Conservation (phyloP, 1,140 invertebrate genomes). For the Pogonomyrmex californicus region DNA sequence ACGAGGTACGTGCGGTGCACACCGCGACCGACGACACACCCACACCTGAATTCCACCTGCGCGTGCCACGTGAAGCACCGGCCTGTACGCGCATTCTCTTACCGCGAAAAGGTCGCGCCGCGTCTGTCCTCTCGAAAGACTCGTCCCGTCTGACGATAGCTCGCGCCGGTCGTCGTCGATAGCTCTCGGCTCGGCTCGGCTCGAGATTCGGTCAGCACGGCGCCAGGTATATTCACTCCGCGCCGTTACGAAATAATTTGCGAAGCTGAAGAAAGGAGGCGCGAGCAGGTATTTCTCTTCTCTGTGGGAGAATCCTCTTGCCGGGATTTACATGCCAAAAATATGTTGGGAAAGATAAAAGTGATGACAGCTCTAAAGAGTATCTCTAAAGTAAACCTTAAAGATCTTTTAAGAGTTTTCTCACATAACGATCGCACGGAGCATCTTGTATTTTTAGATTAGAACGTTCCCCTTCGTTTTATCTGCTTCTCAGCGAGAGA, state of each 20-base stretch:
- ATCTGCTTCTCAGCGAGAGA: neutral
- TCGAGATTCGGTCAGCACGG: constrained; percentile 22
- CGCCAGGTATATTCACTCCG: constrained; percentile 7
- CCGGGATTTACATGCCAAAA: neutral
- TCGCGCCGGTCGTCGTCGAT: constrained; percentile 5
- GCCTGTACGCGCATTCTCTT: constrained; percentile 77
- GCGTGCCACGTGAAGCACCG: constrained; percentile 52
- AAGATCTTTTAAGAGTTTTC: neutral
- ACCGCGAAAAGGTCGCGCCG: constrained; percentile 68
- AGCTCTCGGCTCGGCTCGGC: neutral
- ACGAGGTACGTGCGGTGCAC: constrained; percentile 89
- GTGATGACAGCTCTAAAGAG: neutral
- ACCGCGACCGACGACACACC: constrained; percentile 56
- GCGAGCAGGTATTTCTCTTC: neutral
- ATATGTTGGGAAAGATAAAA: neutral
- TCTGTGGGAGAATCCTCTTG: neutral
- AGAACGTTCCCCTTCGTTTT: neutral
- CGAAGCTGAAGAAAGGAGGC: neutral
- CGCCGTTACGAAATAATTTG: constrained; percentile 29
- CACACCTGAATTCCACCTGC: constrained; percentile 74
- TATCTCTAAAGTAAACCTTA: neutral
- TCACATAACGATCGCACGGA: neutral
- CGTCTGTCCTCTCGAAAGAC: constrained; percentile 28
- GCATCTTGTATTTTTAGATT: neutral
- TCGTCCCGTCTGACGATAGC: constrained; percentile 55